These are phyloP conservation scores for Drosophila nigromelanica DNA, from an alignment of 1,140 invertebrate species.

Conservation along the genomic window DNA sequence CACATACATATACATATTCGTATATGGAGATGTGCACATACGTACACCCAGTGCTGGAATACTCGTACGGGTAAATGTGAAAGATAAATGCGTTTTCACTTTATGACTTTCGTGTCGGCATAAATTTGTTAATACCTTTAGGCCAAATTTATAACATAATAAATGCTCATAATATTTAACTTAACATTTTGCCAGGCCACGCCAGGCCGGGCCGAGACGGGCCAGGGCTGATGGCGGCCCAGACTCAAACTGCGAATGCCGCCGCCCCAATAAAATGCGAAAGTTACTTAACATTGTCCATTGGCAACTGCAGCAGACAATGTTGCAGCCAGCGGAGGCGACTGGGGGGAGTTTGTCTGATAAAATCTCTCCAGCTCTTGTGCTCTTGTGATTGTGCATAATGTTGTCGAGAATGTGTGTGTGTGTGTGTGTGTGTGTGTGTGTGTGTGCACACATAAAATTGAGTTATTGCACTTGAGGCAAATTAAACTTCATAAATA, in stretches of 20 bases:
- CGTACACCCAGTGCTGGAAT: slow-evolving; percentile 5
- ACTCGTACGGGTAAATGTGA: slow-evolving; percentile 44
- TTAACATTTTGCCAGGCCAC: slow-evolving; percentile 68
- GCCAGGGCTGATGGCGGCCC: neutral
- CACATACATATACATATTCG: neutral
- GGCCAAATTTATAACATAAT: slow-evolving; percentile 84
- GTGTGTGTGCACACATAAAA: slow-evolving; percentile 59
- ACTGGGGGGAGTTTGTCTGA: slow-evolving; percentile 34
- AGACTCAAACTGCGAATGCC: slow-evolving; percentile 35
- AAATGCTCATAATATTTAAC: slow-evolving; percentile 83
- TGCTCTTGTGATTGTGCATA: slow-evolving; percentile 40
- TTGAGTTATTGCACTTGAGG: slow-evolving; percentile 84
- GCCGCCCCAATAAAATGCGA: slow-evolving; percentile 66
- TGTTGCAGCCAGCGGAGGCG: neutral
- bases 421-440: slow-evolving; percentile 5
- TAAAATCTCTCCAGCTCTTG: slow-evolving; percentile 62
- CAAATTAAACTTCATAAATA: slow-evolving; percentile 84
- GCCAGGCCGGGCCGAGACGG: neutral
- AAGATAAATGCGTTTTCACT: slow-evolving; percentile 83
- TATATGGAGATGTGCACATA: slow-evolving; percentile 18
- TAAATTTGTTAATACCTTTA: slow-evolving; percentile 83
- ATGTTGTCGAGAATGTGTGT: slow-evolving; percentile 12
- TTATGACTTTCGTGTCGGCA: slow-evolving; percentile 82
- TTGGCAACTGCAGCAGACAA: slow-evolving; percentile 14
- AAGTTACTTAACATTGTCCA: slow-evolving; percentile 72